Evolutionary conservation across 1,140 invertebrate species (phyloP).

Genomic region (Penaeus japonicus): DNA sequence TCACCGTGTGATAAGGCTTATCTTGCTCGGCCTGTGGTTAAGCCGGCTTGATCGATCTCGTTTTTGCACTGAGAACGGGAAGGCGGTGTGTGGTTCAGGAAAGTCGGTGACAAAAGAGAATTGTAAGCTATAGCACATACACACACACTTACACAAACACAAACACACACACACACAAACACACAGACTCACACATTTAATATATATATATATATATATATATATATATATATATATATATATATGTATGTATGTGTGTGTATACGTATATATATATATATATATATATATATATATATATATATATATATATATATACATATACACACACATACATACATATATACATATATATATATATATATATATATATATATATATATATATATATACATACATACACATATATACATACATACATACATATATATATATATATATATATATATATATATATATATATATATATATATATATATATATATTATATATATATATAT

Average conservation of each 20-base stretch:
- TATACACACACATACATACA: background rate
- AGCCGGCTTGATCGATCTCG: too few relatives aligned
- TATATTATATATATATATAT: background rate
- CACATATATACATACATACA: too few relatives aligned
- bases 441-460: background rate
- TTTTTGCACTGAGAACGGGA: too few relatives aligned
- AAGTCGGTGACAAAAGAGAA: too few relatives aligned
- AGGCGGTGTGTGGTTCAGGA: too few relatives aligned
- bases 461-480: background rate
- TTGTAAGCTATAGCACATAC: too few relatives aligned
- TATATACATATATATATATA: conserved; percentile 13
- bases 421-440: too few relatives aligned
- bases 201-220: background rate
- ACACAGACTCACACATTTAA: too few relatives aligned
- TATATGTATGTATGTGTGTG: background rate
- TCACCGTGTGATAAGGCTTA: too few relatives aligned
- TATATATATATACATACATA: conserved; percentile 27
- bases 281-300: background rate
- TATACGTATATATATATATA: background rate
- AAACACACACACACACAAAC: background rate
- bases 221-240: background rate
- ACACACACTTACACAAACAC: background rate
- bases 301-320: background rate
- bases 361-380: conserved; percentile 18
- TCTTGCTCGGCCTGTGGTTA: too few relatives aligned